Conservation (phyloP, 2,113 vertebrate genomes). For the Plestiodon gilberti region DNA sequence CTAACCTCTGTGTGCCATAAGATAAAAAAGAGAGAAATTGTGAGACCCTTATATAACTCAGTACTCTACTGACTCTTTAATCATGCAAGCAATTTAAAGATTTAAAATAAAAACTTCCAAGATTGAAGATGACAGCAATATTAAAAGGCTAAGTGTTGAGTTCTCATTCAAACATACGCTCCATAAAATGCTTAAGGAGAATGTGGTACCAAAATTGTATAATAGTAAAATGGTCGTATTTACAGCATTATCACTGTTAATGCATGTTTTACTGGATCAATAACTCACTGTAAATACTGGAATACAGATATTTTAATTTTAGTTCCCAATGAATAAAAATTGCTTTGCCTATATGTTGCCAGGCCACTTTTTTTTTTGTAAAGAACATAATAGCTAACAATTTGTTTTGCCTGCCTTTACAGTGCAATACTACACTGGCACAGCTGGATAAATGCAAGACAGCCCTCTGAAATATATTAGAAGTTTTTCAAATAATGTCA, state of each 20-base stretch:
- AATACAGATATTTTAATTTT: neutral
- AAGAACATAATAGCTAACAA: neutral
- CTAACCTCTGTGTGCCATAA: constrained; percentile 10
- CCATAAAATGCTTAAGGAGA: constrained; percentile 18
- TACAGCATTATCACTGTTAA: constrained; percentile 25
- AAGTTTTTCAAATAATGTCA: no score
- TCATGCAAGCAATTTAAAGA: neutral
- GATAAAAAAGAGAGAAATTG: constrained; percentile 5
- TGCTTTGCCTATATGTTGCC: neutral
- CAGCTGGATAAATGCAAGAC: neutral
- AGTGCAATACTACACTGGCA: neutral
- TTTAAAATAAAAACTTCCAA: constrained; percentile 6
- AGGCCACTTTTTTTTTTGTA: constrained; percentile 30
- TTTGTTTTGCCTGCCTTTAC: neutral
- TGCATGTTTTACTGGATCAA: constrained; percentile 26
- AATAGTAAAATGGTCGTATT: neutral
- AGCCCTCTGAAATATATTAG: neutral
- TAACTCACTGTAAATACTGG: constrained; percentile 3
- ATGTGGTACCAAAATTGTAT: neutral
- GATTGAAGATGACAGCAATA: constrained; percentile 2
- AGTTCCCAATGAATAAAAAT: neutral
- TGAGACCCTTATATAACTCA: neutral
- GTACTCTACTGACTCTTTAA: neutral
- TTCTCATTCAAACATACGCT: constrained; percentile 3
- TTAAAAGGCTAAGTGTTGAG: constrained; percentile 3